Conservation (phyloP, 1,140 invertebrate species). For the Diprion similis region DNA sequence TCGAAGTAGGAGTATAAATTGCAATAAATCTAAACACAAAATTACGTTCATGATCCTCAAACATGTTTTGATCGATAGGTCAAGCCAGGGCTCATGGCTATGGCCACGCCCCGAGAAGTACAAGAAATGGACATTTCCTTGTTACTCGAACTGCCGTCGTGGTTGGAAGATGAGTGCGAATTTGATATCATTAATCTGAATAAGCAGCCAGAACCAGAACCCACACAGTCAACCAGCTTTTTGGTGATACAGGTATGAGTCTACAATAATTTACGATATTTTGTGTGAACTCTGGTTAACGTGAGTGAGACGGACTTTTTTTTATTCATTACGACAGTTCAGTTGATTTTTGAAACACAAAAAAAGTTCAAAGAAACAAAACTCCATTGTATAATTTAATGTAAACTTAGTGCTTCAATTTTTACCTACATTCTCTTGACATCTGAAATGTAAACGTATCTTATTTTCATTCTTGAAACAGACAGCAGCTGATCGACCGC, state of each 20-base stretch:
- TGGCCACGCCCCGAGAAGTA: conserved; percentile 95
- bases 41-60: no score
- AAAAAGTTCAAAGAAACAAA: not conserved
- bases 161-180: conserved; percentile 95
- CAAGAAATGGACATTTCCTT: conserved; percentile 97
- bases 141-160: conserved; percentile 85
- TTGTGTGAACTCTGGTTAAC: conserved; percentile 11
- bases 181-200: conserved; percentile 90
- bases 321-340: not conserved
- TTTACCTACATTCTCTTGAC: not conserved
- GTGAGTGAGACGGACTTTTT: not conserved
- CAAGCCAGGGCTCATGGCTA: conserved; percentile 81
- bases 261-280: not conserved
- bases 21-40: not conserved
- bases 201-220: conserved; percentile 77
- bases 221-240: conserved; percentile 79
- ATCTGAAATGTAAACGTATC: no score
- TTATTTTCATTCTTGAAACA: conserved; percentile 17
- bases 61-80: conserved; percentile 63
- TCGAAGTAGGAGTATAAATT: conserved; percentile 15
- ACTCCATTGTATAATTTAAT: not conserved
- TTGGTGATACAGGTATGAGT: conserved; percentile 81
- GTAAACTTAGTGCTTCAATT: conserved; percentile 1
- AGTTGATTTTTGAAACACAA: conserved; percentile 13
- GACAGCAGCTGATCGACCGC: conserved; percentile 75